A percentile compares a stretch with the other conserved stretches of the same genome.
Conservation (phyloP, 2,888 invertebrate genomes). For the Eustalomyia histrio region DNA sequence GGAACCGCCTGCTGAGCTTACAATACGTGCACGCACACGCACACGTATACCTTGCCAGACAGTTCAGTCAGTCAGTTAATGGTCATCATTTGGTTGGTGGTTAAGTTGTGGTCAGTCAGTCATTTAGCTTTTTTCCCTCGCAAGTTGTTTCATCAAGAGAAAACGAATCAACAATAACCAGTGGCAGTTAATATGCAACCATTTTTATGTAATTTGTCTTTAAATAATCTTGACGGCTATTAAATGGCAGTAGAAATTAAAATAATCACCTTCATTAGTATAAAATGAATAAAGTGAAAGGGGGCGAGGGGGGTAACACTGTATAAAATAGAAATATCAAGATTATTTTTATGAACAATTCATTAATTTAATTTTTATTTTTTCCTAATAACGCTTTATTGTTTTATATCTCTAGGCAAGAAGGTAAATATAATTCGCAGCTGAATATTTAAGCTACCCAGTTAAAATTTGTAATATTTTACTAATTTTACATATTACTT, state of each 20-base stretch:
- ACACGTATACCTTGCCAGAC: constrained; percentile 28
- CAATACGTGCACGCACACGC: constrained; percentile 30
- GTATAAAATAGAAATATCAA: no score
- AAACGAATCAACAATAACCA: constrained; percentile 36
- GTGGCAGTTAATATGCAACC: constrained; percentile 53
- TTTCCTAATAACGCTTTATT: no score
- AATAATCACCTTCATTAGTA: constrained; percentile 56
- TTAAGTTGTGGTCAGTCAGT: constrained; percentile 31
- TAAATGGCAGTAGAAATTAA: constrained; percentile 56
- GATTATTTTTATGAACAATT: no score
- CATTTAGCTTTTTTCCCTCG: neutral
- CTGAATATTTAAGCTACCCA: no score
- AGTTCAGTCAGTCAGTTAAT: constrained; percentile 26
- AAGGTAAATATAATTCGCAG: no score
- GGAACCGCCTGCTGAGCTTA: constrained; percentile 59
- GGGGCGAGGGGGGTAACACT: no score
- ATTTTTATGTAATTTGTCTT: constrained; percentile 59
- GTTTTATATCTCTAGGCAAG: no score
- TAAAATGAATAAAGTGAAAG: neutral
- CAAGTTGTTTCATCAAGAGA: neutral
- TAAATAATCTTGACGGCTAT: constrained; percentile 57
- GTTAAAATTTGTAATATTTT: no score
- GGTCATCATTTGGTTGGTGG: constrained; percentile 15
- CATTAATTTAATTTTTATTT: no score
- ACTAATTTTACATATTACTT: no score